A percentile compares a stretch with the other conserved stretches of the same genome.
Evolutionary conservation across 2,888 invertebrate genomes (phyloP).

Genomic region (Netelia virgata): DNA sequence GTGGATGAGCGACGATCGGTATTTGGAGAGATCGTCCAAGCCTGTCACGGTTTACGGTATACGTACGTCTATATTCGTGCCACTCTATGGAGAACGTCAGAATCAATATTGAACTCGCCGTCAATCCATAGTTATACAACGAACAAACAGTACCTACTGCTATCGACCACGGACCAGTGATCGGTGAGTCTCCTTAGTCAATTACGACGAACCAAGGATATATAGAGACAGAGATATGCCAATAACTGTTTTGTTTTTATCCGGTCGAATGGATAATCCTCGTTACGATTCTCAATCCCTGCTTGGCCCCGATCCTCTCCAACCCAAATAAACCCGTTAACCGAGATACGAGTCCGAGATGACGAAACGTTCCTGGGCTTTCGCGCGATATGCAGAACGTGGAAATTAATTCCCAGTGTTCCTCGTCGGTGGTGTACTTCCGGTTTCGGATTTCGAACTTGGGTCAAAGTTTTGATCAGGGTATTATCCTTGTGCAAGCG

Average conservation of each 20-base stretch:
- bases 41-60: too few relatives aligned
- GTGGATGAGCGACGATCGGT: background rate
- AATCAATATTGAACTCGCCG: background rate
- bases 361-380: too few relatives aligned
- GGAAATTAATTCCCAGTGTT: background rate
- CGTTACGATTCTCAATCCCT: too few relatives aligned
- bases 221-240: background rate
- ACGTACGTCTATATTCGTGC: background rate
- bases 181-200: background rate
- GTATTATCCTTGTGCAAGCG: background rate
- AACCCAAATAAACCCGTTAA: too few relatives aligned
- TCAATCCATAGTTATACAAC: background rate
- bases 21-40: too few relatives aligned
- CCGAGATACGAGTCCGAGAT: too few relatives aligned
- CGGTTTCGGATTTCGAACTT: background rate
- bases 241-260: background rate
- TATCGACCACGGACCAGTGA: background rate
- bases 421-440: background rate
- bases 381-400: background rate
- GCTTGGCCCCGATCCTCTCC: too few relatives aligned
- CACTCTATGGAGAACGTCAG: background rate
- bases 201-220: background rate
- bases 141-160: background rate
- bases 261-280: too few relatives aligned
- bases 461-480: too few relatives aligned